Evolutionary conservation across 2,113 vertebrate genomes (phyloP).

Genomic region (Prionailurus viverrinus): DNA sequence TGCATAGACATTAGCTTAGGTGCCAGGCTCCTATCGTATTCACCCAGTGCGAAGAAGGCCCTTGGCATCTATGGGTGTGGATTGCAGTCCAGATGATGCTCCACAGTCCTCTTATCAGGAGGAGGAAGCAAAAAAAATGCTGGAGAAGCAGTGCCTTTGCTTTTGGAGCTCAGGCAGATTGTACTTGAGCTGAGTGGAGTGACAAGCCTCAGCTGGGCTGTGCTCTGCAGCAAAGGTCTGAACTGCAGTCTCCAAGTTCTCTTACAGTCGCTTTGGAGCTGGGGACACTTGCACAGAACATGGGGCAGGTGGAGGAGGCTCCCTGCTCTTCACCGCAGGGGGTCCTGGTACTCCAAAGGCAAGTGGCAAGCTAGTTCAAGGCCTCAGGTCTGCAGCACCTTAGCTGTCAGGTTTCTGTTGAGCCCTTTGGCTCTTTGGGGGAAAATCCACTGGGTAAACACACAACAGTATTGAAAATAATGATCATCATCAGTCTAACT

Average conservation of each 20-base stretch:
- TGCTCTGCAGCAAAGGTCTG: not conserved
- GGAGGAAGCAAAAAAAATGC: not conserved
- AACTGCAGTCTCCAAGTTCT: not conserved
- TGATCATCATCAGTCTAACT: constrained; percentile 42
- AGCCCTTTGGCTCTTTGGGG: not conserved
- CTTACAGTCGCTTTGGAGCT: not conserved
- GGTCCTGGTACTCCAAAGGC: not conserved
- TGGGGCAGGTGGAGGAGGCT: not conserved
- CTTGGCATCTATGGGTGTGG: not conserved
- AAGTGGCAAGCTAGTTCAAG: not conserved
- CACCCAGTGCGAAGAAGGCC: not conserved
- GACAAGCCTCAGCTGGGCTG: not conserved
- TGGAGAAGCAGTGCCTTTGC: not conserved
- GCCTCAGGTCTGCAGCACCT: not conserved
- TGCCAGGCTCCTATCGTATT: not conserved
- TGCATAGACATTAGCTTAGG: not conserved
- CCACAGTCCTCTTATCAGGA: not conserved
- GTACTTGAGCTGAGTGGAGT: no score
- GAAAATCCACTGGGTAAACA: constrained; percentile 2
- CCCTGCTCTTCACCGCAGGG: not conserved
- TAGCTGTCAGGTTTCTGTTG: constrained; percentile 14
- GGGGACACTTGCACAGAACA: not conserved
- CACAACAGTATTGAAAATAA: constrained; percentile 66
- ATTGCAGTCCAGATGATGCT: not conserved
- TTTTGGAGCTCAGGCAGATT: not conserved